Evolutionary conservation across 2,797 vertebrate genomes (phyloP).

Genomic region (Petrocephalus schoutedeni): DNA sequence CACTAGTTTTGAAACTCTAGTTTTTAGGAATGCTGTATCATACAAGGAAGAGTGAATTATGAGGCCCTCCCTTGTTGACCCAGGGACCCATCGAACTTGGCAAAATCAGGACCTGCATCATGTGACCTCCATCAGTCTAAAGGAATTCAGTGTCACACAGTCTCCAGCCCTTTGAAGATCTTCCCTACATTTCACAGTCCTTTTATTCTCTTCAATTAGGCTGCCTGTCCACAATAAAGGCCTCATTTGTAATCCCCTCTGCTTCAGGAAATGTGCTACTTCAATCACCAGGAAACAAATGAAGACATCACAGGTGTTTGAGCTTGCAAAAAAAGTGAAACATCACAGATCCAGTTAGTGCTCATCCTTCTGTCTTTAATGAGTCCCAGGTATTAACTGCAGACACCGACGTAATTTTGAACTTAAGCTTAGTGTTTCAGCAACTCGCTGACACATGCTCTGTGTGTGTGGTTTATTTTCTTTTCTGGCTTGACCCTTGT

Average conservation of each 20-base stretch:
- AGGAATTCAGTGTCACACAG: neutral
- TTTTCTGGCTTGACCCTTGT: constrained; percentile 57
- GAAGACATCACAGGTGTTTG: constrained; percentile 7
- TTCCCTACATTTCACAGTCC: neutral
- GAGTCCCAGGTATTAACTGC: constrained; percentile 68
- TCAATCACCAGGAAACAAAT: neutral
- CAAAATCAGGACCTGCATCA: neutral
- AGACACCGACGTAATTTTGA: constrained; percentile 69
- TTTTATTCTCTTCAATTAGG: neutral
- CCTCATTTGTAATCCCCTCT: neutral
- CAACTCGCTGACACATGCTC: constrained; percentile 65
- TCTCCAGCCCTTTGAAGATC: neutral
- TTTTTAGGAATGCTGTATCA: too few relatives aligned
- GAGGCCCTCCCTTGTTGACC: neutral
- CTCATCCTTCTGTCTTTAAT: constrained; percentile 44
- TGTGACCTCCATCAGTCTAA: neutral
- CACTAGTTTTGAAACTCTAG: neutral
- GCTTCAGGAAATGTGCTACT: neutral
- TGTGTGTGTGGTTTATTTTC: constrained; percentile 51
- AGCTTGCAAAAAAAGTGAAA: neutral
- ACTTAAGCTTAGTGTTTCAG: constrained; percentile 56
- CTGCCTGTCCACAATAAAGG: neutral
- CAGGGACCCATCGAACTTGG: neutral
- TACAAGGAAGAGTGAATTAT: neutral
- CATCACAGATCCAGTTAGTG: neutral